Percentiles rank a stretch among this genome's conserved stretches.
Conservation (phyloP, 2,113 vertebrate species). For the Piaya cayana region DNA sequence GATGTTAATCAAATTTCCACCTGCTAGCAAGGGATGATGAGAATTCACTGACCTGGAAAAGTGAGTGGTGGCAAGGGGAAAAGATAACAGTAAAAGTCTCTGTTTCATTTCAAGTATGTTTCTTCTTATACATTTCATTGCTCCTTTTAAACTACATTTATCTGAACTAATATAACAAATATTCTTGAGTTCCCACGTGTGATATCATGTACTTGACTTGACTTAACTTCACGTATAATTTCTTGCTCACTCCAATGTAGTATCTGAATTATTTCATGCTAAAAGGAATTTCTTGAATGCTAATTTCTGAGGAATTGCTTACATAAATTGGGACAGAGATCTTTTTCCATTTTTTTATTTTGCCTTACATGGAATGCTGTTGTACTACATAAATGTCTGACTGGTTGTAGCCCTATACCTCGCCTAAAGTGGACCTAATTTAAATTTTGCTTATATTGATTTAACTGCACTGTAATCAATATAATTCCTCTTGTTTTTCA, state of each 20-base stretch:
- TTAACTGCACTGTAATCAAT: slow-evolving; percentile 1
- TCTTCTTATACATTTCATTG: background rate
- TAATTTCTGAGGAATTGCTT: background rate
- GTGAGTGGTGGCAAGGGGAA: background rate
- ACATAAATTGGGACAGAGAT: background rate
- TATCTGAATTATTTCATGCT: background rate
- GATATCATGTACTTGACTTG: background rate
- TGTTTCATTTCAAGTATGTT: background rate
- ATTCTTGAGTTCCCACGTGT: background rate
- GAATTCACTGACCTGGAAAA: background rate
- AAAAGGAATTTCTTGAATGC: background rate
- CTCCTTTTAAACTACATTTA: background rate
- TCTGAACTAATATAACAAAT: background rate
- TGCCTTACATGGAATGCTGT: background rate
- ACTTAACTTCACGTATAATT: background rate
- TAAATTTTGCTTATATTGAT: slow-evolving; percentile 25
- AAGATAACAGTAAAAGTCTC: background rate
- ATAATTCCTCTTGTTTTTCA: slow-evolving; percentile 35
- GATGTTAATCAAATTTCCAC: slow-evolving; percentile 15
- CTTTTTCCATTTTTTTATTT: slow-evolving; percentile 6
- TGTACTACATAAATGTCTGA: background rate
- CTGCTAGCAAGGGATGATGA: background rate
- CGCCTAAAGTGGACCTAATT: slow-evolving; percentile 11
- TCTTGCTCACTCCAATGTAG: background rate
- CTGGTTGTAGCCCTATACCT: background rate